A percentile compares a stretch with the other conserved stretches of the same genome.
These are phyloP conservation scores for Tragelaphus imberbis DNA, from an alignment of 2,113 vertebrate genomes.

Conservation along the genomic window DNA sequence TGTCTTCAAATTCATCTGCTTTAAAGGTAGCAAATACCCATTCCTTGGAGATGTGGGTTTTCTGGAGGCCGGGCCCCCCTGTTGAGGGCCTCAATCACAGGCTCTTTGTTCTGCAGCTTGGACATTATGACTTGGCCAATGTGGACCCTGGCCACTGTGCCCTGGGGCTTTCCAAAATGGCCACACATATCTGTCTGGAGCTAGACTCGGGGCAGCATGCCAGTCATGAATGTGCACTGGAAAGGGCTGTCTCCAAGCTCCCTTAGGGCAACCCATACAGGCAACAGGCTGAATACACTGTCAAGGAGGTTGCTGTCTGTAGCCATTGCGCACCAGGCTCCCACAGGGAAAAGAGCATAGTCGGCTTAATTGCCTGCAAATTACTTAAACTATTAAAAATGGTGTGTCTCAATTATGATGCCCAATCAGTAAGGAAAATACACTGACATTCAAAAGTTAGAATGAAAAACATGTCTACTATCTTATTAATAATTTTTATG, in stretches of 20 bases:
- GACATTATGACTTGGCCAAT: neutral
- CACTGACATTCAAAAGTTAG: neutral
- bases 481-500: neutral
- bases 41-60: neutral
- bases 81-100: neutral
- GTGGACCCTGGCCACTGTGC: neutral
- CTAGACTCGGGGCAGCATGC: neutral
- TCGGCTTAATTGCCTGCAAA: neutral
- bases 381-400: neutral
- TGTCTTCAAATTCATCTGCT: neutral
- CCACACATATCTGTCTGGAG: neutral
- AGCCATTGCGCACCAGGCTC: neutral
- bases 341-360: neutral
- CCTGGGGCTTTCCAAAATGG: neutral
- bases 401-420: neutral
- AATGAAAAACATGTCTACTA: neutral
- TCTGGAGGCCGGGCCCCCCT: neutral
- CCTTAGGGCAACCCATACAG: neutral
- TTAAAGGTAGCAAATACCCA: neutral
- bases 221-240: neutral
- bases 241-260: neutral
- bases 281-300: neutral
- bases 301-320: neutral
- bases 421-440: neutral
- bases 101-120: neutral